A percentile compares a stretch with the other conserved stretches of the same genome.
Conservation (phyloP, 2,113 vertebrate species). For the Pseudonaja textilis region DNA sequence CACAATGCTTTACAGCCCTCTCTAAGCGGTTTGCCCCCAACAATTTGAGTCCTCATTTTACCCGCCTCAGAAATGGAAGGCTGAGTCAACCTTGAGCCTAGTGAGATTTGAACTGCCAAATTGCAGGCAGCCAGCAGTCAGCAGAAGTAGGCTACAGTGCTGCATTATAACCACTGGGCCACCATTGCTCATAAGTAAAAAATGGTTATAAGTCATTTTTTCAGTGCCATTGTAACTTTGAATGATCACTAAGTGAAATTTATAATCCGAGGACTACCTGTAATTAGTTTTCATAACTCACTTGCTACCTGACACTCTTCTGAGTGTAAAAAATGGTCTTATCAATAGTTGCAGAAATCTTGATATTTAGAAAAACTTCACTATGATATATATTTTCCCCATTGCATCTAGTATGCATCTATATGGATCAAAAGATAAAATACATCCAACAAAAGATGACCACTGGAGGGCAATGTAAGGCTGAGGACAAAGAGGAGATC, state of each 20-base stretch:
- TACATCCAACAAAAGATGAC: not conserved
- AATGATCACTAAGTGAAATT: not conserved
- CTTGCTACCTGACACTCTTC: not conserved
- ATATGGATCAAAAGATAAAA: fast-evolving
- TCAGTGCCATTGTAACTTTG: not conserved
- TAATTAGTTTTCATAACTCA: not conserved
- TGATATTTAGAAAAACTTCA: not conserved
- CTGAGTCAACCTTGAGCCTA: too few relatives aligned
- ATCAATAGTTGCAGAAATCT: not conserved
- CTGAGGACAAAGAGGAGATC: slow-evolving; percentile 38
- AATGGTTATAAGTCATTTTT: not conserved
- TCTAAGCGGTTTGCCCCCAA: too few relatives aligned
- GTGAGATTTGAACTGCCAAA: too few relatives aligned
- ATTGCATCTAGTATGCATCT: not conserved
- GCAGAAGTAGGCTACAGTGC: too few relatives aligned
- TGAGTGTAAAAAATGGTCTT: not conserved
- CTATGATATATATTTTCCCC: not conserved
- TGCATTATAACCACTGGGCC: too few relatives aligned
- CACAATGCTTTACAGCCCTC: too few relatives aligned
- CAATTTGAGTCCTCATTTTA: too few relatives aligned
- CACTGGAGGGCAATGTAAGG: slow-evolving; percentile 70
- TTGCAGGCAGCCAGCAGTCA: too few relatives aligned
- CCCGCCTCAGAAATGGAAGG: too few relatives aligned
- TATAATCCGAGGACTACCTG: not conserved
- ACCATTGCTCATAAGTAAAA: too few relatives aligned